Evolutionary conservation across 2,113 vertebrate species (phyloP).

Genomic region (Tragelaphus buxtoni): DNA sequence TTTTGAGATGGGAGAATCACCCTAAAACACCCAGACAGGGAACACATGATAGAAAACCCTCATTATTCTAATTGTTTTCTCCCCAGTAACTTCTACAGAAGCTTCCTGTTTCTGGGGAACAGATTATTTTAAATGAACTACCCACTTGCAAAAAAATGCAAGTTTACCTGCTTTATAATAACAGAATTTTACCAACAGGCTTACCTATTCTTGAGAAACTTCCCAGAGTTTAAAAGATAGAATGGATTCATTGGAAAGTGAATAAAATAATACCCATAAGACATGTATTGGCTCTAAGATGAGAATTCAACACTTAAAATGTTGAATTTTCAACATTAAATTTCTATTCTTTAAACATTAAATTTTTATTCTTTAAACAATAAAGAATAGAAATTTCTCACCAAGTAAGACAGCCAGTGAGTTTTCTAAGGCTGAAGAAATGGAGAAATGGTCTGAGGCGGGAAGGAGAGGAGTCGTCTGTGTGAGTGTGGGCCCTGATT

Average conservation of each 20-base stretch:
- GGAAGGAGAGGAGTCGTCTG: neutral
- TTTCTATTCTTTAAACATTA: neutral
- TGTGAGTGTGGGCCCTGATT: accelerated
- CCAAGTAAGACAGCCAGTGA: neutral
- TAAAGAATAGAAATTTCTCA: neutral
- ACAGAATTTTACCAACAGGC: neutral
- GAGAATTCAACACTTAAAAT: neutral
- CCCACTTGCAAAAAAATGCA: neutral
- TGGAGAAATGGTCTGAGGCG: neutral
- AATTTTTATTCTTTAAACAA: neutral
- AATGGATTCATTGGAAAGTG: neutral
- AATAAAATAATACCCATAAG: neutral
- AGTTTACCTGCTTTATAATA: neutral
- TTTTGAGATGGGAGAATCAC: neutral
- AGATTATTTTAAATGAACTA: neutral
- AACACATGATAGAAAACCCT: neutral
- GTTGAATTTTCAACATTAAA: neutral
- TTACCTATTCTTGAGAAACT: neutral
- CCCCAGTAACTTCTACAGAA: neutral
- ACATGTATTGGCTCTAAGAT: neutral
- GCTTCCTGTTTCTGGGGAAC: neutral
- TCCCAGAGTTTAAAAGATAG: neutral
- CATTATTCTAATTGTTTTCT: neutral
- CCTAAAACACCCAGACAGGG: neutral
- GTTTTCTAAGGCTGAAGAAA: neutral